Base-by-base conservation (phyloP, 2,888 invertebrate species). In the Amphipyra berbera region DNA sequence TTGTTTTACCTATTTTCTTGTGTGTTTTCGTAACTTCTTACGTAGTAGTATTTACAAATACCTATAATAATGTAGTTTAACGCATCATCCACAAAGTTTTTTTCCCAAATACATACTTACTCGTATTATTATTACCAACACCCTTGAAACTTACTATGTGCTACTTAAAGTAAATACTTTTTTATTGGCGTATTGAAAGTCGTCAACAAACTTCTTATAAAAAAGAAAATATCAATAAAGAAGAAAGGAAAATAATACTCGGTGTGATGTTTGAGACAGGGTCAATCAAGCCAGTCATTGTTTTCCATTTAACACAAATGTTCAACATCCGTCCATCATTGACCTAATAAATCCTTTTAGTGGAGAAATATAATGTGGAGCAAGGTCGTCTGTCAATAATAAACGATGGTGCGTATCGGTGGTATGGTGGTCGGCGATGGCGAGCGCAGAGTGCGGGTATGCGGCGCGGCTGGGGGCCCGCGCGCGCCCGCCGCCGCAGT, bases 301-400 rank as follows among this genome's bases (percentile, higher is more conserved):
- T 79, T 77, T 76, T 77, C 70, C 74, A 73, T 76, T 78, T 78
- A 78, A 68, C 76, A 76, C 69, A 77, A 79, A 77, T 71, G 76
- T 69, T 62, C 65, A 79, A 79, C 75, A 79, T 79, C 79, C 79
- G 79, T 77, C 81, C 82, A 82, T 81, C 83, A 84, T 85, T 89
- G 87, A 88, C 89, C 88, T 81, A 87, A 84, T 86, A 88, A 88
- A 85, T 82, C 78, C 80, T 79, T 82, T 82, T 78, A 78, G 76
- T 80, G 78, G 79, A 82, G 87, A 84, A 88, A 87, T 84, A 84
- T 88, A 88, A 90, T 90, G 86, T 93, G 88, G 93, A 76, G 87
- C 94, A 92, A 94, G 93, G 93, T 88, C 88, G 73, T 81, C 79
- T 83, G 90, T 91, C 88, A 88, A 90, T 92, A 91, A 86, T 90